phyloP scores from a whole-genome alignment of 64 coral and sea anemone species.

The Actinia tenebrosa region DNA sequence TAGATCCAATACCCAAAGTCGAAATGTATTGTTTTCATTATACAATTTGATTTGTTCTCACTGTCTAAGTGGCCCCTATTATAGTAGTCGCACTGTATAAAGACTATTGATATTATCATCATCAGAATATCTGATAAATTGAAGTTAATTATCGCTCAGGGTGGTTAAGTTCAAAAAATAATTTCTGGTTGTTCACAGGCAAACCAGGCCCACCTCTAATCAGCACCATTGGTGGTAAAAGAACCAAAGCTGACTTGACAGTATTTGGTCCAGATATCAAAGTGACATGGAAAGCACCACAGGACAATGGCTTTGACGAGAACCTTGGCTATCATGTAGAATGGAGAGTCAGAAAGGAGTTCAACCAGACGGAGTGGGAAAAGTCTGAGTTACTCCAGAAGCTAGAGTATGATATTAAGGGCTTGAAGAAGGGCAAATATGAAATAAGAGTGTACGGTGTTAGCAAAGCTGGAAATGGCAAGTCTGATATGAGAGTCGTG shows the following conservation, averaged over 20 bases:
- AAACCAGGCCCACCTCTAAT: conserved; percentile 21
- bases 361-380: neutral
- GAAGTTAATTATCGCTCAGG: too few relatives aligned
- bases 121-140: too few relatives aligned
- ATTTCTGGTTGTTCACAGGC: conserved; percentile 7
- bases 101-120: too few relatives aligned
- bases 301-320: conserved; percentile 23
- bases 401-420: neutral
- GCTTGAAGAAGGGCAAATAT: conserved; percentile 6
- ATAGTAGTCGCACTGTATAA: too few relatives aligned
- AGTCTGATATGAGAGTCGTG: conserved; percentile 14
- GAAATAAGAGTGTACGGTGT: conserved; percentile 18
- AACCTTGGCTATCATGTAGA: conserved; percentile 24
- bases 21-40: too few relatives aligned
- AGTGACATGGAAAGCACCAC: conserved; percentile 19
- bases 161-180: neutral
- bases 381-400: neutral
- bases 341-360: conserved; percentile 11
- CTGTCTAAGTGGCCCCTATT: too few relatives aligned
- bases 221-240: neutral
- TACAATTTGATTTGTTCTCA: too few relatives aligned
- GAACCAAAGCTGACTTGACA: neutral
- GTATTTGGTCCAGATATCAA: conserved; percentile 14
- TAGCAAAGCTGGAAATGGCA: conserved; percentile 7
- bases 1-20: too few relatives aligned